Base-by-base conservation (phyloP, 2,113 vertebrate species). In the Progne subis region DNA sequence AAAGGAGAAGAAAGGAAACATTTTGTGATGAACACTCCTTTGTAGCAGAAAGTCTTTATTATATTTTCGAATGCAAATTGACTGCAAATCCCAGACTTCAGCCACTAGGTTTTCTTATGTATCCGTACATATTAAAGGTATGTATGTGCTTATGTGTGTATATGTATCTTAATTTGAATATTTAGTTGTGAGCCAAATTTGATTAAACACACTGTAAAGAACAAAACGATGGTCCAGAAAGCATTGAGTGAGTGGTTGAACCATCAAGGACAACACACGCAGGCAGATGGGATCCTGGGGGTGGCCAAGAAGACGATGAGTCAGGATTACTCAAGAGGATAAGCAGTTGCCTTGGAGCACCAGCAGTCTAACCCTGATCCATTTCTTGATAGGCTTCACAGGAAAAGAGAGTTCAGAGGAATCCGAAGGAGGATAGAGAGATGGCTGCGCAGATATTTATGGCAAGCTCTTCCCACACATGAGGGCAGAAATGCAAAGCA, bases 241-340 rank as follows among this genome's bases (percentile, higher is more conserved):
- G 15, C 26, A 59, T 71, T 55, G 25, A 60, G 18, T 4, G 29
- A 53, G 18, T 28, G 49, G 24, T 31, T 88, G 29, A 92, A 72
- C n/a, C 55, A 69, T n/a, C 70, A 86, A 77, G 75, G 32, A 52
- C 74, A 72, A 39, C 55, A 70, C 28, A 60, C 39, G 32, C 4
- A 16, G 61, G 82, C 78, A 95, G 88, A 81, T 5, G 5, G 57
- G 89, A 89, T 79, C 61, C 70, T 77, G 87, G 90, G 74, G 59
- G 82, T 77, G 84, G 89, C 55, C 75, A 88, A 74, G 63, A 87
- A 59, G 70, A 53, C 2, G n/a, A 50, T 91, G 91, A 95, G 61
- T 94, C 81, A 92, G 57, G 70, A 76, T 93, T 95, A 53, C 70
- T 87, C 67, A 89, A 94, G 86, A 95, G 14, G 57, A 69, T 72